Base-by-base conservation (phyloP, 2,113 vertebrate species). In the Clarias macrocephalus region DNA sequence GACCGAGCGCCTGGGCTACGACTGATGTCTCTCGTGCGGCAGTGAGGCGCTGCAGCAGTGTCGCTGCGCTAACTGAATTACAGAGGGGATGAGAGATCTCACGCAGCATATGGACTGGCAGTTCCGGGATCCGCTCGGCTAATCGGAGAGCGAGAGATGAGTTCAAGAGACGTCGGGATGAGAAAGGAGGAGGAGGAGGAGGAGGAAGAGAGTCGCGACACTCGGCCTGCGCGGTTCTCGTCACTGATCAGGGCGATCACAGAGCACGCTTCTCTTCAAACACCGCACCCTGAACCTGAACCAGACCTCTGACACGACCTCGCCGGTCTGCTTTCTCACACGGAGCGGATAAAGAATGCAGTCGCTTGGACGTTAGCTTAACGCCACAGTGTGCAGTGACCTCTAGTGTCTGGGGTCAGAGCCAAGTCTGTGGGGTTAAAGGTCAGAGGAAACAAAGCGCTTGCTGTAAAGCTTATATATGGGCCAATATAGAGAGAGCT, bases 81-180 rank as follows among this genome's bases (percentile, higher is more conserved):
- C 62, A 80, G 63, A 37, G 9, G 30, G 76, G 80, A 86, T 80
- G 76, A 86, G 76, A 86, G 76, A 80, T 80, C 59, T 70, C 85
- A 59, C 52, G 52, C 85, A 42, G 52, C 76, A 70, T 86, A 70
- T 42, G 63, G 85, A 57, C 85, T 86, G 85, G 85, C 60, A 70
- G 62, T 30, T 86, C 76, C 19, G 76, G 85, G 85, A 80, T 70
- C 85, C 42, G 85, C 48, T 68, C 19, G 15, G 85, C 48, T 80
- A 80, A 86, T 80, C 57, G 63, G 28, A 80, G 76, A 42, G 52
- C 79, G 28, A 65, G 62, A 79, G 60, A 76, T 62, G 70, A 76
- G 72, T 30, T 80, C 79, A 70, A 42, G 63, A 77, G 76, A 83
- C 86, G 30, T n/a, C 63, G 37, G 62, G 68, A 65, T 19, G 25